A percentile compares a stretch with the other conserved stretches of the same genome.
Evolutionary conservation across 2,113 vertebrate genomes (phyloP).

Genomic region (Bostrychus sinensis): DNA sequence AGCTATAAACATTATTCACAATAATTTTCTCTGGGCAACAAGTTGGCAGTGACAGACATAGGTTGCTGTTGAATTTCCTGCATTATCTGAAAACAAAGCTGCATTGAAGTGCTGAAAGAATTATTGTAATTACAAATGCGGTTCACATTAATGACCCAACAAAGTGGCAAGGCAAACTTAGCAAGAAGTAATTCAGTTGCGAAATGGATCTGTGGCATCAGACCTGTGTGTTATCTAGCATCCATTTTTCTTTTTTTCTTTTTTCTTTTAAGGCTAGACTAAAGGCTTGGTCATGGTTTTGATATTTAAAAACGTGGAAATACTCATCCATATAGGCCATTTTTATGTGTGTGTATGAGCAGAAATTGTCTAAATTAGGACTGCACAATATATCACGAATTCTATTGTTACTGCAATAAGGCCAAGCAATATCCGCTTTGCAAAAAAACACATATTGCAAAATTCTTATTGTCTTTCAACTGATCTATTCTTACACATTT

Average conservation of each 20-base stretch:
- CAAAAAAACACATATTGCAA: no score
- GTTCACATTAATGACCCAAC: constrained; percentile 36
- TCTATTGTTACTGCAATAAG: no score
- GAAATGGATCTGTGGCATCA: background rate
- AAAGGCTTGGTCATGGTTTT: background rate
- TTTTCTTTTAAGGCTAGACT: constrained; percentile 11
- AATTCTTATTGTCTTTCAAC: no score
- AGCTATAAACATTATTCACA: constrained; percentile 20
- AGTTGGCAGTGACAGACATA: constrained; percentile 9
- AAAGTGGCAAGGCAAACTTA: constrained; percentile 15
- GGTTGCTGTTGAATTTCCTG: constrained; percentile 25
- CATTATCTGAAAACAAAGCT: constrained; percentile 19
- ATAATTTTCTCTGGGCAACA: constrained; percentile 17
- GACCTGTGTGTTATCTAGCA: background rate
- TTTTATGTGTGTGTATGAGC: no score
- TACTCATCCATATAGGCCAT: no score
- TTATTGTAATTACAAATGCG: constrained; percentile 43
- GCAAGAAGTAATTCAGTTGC: background rate
- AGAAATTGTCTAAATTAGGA: no score
- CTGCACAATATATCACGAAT: no score
- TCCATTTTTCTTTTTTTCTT: background rate
- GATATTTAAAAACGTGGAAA: background rate
- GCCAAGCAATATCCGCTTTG: no score
- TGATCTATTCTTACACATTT: no score
- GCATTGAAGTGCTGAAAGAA: constrained; percentile 32